Evolutionary conservation across 2,113 vertebrate species (phyloP), one percentile per base, ranked within the genome.

Genomic region (Cavia porcellus): DNA sequence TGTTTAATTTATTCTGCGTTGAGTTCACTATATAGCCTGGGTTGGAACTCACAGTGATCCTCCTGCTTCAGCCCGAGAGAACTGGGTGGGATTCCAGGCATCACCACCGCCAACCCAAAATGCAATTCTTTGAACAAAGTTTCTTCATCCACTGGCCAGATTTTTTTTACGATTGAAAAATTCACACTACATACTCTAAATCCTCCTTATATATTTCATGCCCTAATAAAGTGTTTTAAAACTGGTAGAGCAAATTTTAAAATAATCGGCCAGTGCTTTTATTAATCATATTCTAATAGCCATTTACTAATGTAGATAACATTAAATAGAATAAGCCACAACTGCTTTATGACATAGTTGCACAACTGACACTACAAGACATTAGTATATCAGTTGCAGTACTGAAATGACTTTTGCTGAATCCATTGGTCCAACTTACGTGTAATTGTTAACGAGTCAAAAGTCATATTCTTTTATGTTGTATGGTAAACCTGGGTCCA

Each of bases 221-320:
- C 38, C 38, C 38, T 45, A 75, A 45, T 45, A 75, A 89, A 68
- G 35, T 82, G 19, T 93, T 85, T 93, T 89, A 57, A 92, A 96
- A 79, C 5, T 72, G 30, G 6, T 22, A 84, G 14, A 75, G 14
- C 47, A 92, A 84, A 87, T 50, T 55, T 9, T 62, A 68, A 70
- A 79, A 32, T 87, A 55, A 83, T 64, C 81, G 38, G n/a, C 64
- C 47, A 92, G 28, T 70, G 25, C 57, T 88, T 90, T 94, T 79
- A 42, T 47, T n/a, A 77, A 89, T 75, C 3, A 14, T 30, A n/a
- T 79, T 66, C 25, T 94, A 88, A 87, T 52, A 94, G 45, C 17
- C 24, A 22, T 70, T 90, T 19, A 59, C 47, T n/a, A 79, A 94
- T 6, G 35, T 25, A 70, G 30, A 32, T 32, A 59, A 35, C 9